phyloP scores from a whole-genome alignment of 2,113 vertebrate species.

The Spea bombifrons region DNA sequence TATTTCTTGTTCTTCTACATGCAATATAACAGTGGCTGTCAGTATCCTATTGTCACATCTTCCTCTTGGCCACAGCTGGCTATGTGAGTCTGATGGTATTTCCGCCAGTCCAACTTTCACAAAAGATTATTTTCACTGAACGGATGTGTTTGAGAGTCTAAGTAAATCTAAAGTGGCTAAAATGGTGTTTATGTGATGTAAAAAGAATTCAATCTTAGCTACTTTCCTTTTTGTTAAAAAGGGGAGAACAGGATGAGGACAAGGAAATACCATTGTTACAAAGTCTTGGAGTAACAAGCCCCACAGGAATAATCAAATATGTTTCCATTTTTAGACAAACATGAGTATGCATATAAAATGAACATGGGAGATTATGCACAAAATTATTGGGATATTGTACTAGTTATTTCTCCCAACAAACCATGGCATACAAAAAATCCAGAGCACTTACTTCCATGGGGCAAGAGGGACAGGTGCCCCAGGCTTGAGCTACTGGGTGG shows the following conservation, averaged over 20 bases:
- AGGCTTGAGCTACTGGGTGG: too few relatives aligned
- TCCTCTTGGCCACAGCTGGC: constrained; percentile 26
- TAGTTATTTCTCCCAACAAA: too few relatives aligned
- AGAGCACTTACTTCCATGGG: too few relatives aligned
- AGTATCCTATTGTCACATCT: constrained; percentile 35
- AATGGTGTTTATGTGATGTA: background rate
- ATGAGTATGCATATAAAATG: too few relatives aligned
- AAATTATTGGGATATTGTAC: too few relatives aligned
- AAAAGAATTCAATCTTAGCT: background rate
- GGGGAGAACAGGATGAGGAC: background rate
- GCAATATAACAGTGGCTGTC: background rate
- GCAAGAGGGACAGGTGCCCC: too few relatives aligned
- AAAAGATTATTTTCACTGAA: constrained; percentile 2
- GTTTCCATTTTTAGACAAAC: too few relatives aligned
- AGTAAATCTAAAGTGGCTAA: background rate
- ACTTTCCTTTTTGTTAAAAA: background rate
- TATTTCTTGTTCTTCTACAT: constrained; percentile 2
- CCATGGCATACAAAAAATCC: too few relatives aligned
- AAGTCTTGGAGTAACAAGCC: background rate
- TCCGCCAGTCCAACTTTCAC: constrained; percentile 1
- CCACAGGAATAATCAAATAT: background rate
- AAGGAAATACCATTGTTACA: background rate
- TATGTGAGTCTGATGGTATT: constrained; percentile 4
- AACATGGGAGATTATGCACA: too few relatives aligned
- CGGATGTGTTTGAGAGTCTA: constrained; percentile 2